Evolutionary conservation across 2,888 invertebrate genomes (phyloP).

Genomic region (Parnassius glacialis): DNA sequence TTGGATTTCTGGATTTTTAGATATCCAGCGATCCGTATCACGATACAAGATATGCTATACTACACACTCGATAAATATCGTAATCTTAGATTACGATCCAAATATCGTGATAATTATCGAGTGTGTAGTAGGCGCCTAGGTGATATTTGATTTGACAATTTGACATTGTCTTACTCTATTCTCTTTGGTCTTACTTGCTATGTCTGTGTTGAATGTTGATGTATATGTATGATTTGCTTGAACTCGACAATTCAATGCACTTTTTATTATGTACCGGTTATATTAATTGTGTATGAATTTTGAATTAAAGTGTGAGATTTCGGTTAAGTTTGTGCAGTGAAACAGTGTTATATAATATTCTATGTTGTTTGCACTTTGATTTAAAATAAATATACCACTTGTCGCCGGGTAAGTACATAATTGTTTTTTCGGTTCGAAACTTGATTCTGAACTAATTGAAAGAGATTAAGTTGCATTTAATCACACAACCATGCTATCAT

Average conservation of each 20-base stretch:
- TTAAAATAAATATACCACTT: constrained; percentile 44
- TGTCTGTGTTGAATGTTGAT: constrained; percentile 1
- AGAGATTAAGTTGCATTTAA: no score
- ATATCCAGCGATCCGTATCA: no score
- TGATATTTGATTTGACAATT: no score
- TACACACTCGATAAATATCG: no score
- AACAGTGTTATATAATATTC: constrained; percentile 33
- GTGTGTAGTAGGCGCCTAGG: no score
- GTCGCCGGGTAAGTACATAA: constrained; percentile 63
- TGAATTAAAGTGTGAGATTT: constrained; percentile 5
- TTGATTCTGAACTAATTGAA: background rate
- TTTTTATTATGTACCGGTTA: constrained; percentile 14
- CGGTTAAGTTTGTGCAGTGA: constrained; percentile 31
- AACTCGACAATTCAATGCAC: constrained; percentile 34
- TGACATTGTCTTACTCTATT: no score
- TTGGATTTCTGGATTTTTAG: no score
- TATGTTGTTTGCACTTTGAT: constrained; percentile 29
- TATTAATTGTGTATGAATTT: constrained; percentile 20
- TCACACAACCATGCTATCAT: no score
- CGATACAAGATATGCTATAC: no score
- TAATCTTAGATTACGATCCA: no score
- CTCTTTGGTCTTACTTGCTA: no score
- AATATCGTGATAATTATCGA: no score
- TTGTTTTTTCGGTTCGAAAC: constrained; percentile 33
- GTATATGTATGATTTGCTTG: constrained; percentile 36